These are phyloP conservation scores for Drosophila glabriapex DNA, from an alignment of 2,888 invertebrate genomes.

Conservation along the genomic window DNA sequence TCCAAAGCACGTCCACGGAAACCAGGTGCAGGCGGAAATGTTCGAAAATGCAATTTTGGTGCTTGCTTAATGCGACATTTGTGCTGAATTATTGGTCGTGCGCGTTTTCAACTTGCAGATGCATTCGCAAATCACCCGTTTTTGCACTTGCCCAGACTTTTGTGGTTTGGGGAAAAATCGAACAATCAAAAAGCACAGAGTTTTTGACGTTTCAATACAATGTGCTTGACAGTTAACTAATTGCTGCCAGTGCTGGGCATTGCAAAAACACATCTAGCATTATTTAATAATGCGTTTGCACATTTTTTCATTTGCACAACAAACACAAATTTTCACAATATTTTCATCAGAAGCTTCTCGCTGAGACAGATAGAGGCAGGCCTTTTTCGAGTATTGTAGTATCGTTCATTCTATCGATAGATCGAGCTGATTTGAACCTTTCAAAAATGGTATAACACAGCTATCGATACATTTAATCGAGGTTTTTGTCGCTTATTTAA, in stretches of 20 bases:
- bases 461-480: not conserved
- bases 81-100: slow-evolving; percentile 48
- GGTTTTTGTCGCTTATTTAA: not conserved
- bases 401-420: slow-evolving; percentile 32
- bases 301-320: slow-evolving; percentile 43
- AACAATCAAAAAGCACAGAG: slow-evolving; percentile 32
- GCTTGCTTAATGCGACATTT: slow-evolving; percentile 74
- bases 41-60: slow-evolving; percentile 85
- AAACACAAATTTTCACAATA: slow-evolving; percentile 59
- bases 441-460: not conserved
- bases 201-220: slow-evolving; percentile 19
- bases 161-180: slow-evolving; percentile 56
- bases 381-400: slow-evolving; percentile 27
- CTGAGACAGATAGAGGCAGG: slow-evolving; percentile 41
- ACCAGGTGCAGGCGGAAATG: slow-evolving; percentile 84
- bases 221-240: slow-evolving; percentile 23
- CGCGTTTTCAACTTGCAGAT: slow-evolving; percentile 38
- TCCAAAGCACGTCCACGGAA: slow-evolving; percentile 85
- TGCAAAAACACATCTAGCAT: slow-evolving; percentile 42
- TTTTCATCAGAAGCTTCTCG: slow-evolving; percentile 58
- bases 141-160: slow-evolving; percentile 38
- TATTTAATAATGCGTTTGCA: slow-evolving; percentile 44
- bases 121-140: slow-evolving; percentile 39
- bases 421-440: not conserved
- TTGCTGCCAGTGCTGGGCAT: slow-evolving; percentile 25